Evolutionary conservation across 2,113 vertebrate genomes (phyloP).

Genomic region (Archocentrus centrarchus): DNA sequence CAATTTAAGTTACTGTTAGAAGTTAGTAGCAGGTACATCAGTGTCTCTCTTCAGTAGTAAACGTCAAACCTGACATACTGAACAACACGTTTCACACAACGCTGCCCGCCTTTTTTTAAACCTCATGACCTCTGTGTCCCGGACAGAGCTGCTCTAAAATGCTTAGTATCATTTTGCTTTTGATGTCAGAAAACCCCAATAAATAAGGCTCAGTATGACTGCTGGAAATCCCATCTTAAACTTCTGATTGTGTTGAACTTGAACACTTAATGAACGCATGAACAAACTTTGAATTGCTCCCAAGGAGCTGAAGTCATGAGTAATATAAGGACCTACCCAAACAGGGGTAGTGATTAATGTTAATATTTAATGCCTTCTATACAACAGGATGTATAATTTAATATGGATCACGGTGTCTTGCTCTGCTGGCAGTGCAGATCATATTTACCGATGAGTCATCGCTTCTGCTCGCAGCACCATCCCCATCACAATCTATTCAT

Average conservation of each 20-base stretch:
- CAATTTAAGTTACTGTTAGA: neutral
- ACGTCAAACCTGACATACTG: neutral
- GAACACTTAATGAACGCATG: neutral
- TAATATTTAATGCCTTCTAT: conserved; percentile 45
- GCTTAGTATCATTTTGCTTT: neutral
- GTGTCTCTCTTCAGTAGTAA: neutral
- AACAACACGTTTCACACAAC: neutral
- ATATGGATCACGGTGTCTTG: conserved; percentile 35
- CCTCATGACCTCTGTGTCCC: neutral
- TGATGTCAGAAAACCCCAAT: too few relatives aligned
- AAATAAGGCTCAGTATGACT: neutral
- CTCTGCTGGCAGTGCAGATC: conserved; percentile 48
- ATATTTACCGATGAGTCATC: conserved; percentile 53
- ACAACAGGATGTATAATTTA: conserved; percentile 58
- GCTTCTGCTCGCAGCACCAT: conserved; percentile 17
- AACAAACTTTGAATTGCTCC: conserved; percentile 32
- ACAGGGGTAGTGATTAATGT: conserved; percentile 28
- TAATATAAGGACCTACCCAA: conserved; percentile 1
- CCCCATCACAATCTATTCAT: conserved; percentile 31
- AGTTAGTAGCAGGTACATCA: neutral
- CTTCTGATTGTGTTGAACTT: neutral
- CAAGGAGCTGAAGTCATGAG: conserved; percentile 9
- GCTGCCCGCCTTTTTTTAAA: neutral
- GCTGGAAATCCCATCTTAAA: neutral
- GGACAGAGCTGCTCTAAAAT: neutral